Base-by-base conservation (phyloP, 2,113 vertebrate species). In the Myrmecobius fasciatus region DNA sequence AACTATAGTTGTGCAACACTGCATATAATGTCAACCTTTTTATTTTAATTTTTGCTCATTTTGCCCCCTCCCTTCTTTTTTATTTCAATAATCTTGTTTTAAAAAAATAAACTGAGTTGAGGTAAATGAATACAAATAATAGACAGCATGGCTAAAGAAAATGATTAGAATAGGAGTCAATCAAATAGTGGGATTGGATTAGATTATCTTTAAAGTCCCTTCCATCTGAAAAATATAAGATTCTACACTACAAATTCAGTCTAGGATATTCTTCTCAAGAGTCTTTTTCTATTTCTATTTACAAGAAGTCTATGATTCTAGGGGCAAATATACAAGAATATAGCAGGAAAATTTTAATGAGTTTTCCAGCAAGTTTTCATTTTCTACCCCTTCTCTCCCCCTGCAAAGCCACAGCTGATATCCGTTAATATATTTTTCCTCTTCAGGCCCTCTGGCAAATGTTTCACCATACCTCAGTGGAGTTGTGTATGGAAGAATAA, bases 361-460 rank as follows among this genome's bases (percentile, higher is more conserved):
- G 47, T 47, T 90, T 90, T 90, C 47, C 89, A 90, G 89, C 89
- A 90, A 49, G 47, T 90, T 48, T 90, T 90, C 89, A 49, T 83
- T 83, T 83, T 43, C 67, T 8, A 17, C 67, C 5, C 67, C 20
- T 83, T 83, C n/a, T n/a, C 67, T 43, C 5, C 25, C 46, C 46
- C 9, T 90, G 89, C 25, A 90, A 90, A 90, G 89, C 26, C 89
- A 90, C 89, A 90, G 89, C 89, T 90, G 89, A 90, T 90, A 90
- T 90, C 89, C 25, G 25, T 90, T 90, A 90, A 90, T 90, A 90
- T 90, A 48, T 90, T 90, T 90, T 90, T 90, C 89, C 48, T 90
- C 48, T 83, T 51, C 25, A 26, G 28, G 89, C 28, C 28, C 89
- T 49, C 89, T 90, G 89, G 89, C 46, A 90, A 90, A 90, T 90